phyloP scores from a whole-genome alignment of 1,140 invertebrate genomes.

The Ceratosolen solmsi region DNA sequence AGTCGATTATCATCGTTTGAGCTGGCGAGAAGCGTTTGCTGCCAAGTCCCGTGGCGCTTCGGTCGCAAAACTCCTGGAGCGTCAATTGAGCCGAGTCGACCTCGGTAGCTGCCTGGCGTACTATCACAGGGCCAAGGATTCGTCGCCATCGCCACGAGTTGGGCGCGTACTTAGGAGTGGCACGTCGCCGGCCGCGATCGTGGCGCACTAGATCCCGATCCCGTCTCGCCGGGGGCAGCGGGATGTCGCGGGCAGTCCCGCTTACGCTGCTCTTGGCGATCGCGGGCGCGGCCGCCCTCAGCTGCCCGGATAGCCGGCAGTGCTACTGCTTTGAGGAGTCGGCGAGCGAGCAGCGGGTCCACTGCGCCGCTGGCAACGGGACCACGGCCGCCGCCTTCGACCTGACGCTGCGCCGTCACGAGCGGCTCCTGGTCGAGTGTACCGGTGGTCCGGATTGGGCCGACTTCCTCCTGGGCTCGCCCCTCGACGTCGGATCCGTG shows the following conservation, averaged over 20 bases:
- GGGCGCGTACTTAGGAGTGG: no score
- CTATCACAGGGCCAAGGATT: no score
- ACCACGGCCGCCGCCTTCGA: slow-evolving; percentile 9
- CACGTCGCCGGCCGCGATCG: no score
- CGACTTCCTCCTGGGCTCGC: slow-evolving; percentile 38
- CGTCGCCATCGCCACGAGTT: no score
- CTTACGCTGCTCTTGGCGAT: neutral
- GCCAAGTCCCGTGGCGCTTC: no score
- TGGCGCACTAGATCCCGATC: neutral
- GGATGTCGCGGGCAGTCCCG: neutral
- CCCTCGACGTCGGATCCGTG: slow-evolving; percentile 8
- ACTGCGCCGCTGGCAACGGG: slow-evolving; percentile 28
- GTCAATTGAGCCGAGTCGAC: no score
- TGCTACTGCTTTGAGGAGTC: slow-evolving; percentile 46
- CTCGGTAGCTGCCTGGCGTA: no score
- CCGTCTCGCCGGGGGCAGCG: no score
- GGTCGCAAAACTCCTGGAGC: no score
- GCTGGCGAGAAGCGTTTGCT: no score
- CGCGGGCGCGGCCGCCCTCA: neutral
- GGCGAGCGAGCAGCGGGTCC: slow-evolving; percentile 20
- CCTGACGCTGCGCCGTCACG: slow-evolving; percentile 14
- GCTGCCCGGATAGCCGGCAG: slow-evolving; percentile 42
- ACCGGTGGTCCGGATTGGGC: slow-evolving; percentile 19
- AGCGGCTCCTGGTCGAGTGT: slow-evolving; percentile 41
- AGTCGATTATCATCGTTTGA: no score